These are phyloP conservation scores for Lasioglossum albipes DNA, from an alignment of 1,140 invertebrate species.

Conservation along the genomic window DNA sequence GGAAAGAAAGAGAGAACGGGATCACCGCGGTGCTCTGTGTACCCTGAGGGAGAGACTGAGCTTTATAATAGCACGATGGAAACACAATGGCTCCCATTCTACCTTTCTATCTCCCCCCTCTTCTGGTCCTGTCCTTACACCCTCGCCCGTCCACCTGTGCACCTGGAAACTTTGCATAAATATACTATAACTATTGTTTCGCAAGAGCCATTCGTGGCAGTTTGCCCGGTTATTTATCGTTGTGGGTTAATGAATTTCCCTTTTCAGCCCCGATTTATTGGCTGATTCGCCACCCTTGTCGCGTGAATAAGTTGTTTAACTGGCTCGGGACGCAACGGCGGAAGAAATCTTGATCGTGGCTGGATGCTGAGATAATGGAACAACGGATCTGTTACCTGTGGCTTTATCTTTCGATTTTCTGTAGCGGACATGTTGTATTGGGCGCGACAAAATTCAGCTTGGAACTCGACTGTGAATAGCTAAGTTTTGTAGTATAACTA, in stretches of 20 bases:
- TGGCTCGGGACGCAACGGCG: background rate
- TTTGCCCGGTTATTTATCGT: conserved; percentile 72
- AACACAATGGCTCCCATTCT: conserved; percentile 66
- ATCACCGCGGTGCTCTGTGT: conserved; percentile 23
- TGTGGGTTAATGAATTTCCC: conserved; percentile 76
- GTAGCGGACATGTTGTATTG: too few relatives aligned
- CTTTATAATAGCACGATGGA: conserved; percentile 65
- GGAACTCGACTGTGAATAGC: too few relatives aligned
- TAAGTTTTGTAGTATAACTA: too few relatives aligned
- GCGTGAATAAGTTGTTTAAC: conserved; percentile 23
- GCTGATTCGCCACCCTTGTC: conserved; percentile 61
- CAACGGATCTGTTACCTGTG: conserved; percentile 5
- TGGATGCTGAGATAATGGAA: too few relatives aligned
- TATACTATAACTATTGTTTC: conserved; percentile 78
- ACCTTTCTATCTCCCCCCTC: conserved; percentile 15
- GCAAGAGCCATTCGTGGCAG: conserved; percentile 54
- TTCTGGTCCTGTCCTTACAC: conserved; percentile 11
- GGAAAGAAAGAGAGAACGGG: background rate
- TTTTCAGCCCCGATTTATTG: conserved; percentile 73
- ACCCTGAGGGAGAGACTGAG: conserved; percentile 46
- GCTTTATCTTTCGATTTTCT: conserved; percentile 28
- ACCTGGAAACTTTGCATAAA: conserved; percentile 76
- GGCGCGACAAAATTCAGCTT: too few relatives aligned
- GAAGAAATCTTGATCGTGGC: background rate
- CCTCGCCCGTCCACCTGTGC: conserved; percentile 56